Conservation (phyloP, 2,888 invertebrate species). For the Oxystoma pomonae region DNA sequence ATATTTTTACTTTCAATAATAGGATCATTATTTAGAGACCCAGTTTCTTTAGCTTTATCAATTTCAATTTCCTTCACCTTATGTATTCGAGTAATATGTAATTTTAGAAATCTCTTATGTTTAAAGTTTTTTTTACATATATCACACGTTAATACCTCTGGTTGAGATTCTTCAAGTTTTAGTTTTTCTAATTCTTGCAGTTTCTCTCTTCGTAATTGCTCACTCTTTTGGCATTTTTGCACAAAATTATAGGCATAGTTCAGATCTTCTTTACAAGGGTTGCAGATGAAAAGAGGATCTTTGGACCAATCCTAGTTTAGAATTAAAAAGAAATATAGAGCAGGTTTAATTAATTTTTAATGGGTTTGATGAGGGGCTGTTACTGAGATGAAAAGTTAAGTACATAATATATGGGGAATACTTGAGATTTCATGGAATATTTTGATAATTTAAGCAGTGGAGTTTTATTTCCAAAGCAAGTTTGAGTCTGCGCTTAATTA, state of each 20-base stretch:
- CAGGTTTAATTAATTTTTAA: too few species aligned
- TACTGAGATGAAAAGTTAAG: too few species aligned
- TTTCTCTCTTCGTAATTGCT: constrained; percentile 25
- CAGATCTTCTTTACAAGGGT: constrained; percentile 25
- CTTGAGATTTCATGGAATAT: too few species aligned
- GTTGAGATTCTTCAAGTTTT: constrained; percentile 5
- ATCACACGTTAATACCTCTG: constrained; percentile 26
- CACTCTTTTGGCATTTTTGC: constrained; percentile 27
- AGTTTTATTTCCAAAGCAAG: too few species aligned
- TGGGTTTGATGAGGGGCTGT: too few species aligned
- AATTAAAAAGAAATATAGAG: constrained; percentile 13
- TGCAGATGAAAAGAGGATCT: constrained; percentile 24
- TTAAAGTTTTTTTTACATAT: constrained; percentile 32
- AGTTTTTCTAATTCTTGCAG: constrained; percentile 16
- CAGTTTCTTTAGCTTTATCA: background rate
- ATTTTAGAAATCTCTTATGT: constrained; percentile 29
- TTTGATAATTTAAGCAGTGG: too few species aligned
- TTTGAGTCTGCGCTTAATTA: too few species aligned
- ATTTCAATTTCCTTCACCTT: background rate
- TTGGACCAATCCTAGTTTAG: constrained; percentile 29
- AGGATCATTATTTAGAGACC: background rate
- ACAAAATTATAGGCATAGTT: constrained; percentile 28
- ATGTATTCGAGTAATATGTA: constrained; percentile 30
- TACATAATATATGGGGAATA: too few species aligned
- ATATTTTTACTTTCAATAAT: background rate